These are phyloP conservation scores for Astreopora myriophthalma DNA, from an alignment of 64 coral and sea anemone genomes.

Conservation along the genomic window DNA sequence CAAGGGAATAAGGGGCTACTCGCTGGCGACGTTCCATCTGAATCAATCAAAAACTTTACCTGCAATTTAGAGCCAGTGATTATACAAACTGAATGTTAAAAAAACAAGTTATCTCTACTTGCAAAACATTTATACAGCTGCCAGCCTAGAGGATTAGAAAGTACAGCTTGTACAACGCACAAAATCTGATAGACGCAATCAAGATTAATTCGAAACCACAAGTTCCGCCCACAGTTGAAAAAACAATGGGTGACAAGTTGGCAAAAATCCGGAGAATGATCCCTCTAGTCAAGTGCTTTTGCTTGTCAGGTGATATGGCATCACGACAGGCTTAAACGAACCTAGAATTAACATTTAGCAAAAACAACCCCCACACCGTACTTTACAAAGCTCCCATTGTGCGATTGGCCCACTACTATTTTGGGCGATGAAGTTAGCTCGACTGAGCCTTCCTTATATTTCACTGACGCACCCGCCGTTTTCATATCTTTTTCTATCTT, in stretches of 20 bases:
- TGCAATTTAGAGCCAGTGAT: not conserved
- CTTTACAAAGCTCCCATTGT: slow-evolving; percentile 27
- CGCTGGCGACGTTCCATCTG: not conserved
- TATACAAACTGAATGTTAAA: not conserved
- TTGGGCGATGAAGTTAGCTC: slow-evolving; percentile 4
- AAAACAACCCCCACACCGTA: slow-evolving; percentile 19
- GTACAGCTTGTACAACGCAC: not conserved
- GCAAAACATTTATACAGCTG: no score
- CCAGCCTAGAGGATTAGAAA: not conserved
- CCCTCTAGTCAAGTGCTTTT: not conserved
- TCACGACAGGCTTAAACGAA: not conserved
- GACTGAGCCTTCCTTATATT: not conserved
- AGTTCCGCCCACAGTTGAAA: not conserved
- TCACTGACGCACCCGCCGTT: not conserved
- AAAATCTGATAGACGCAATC: slow-evolving; percentile 4
- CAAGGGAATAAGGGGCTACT: not conserved
- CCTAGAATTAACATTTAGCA: slow-evolving; percentile 1
- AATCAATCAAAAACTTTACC: not conserved
- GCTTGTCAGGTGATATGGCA: not conserved
- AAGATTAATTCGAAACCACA: not conserved
- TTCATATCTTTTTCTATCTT: not conserved
- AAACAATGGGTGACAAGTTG: slow-evolving; percentile 22
- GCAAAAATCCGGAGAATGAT: slow-evolving; percentile 23
- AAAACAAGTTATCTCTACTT: no score
- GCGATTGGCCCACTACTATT: not conserved